Evolutionary conservation across 2,888 invertebrate species (phyloP), one percentile per base, ranked within the genome.

Genomic region (Xanthia togata): DNA sequence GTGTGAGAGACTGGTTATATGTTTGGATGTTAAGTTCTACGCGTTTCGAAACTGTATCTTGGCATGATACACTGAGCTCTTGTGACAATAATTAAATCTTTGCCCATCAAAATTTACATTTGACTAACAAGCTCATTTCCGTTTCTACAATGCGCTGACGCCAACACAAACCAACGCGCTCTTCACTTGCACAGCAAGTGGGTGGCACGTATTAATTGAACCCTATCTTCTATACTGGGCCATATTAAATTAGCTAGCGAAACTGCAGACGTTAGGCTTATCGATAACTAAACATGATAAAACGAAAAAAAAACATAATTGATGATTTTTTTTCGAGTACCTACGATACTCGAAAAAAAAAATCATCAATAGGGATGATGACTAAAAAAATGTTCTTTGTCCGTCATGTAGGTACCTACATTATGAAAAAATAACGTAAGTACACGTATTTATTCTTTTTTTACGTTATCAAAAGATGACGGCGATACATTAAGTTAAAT

Each of bases 111-210:
- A 64, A 85, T 83, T 81, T 75, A 70, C 73, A 82, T 85, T 81
- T 65, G 68, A 65, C 69, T 69, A 82, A 82, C 76, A 76, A 85
- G 74, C 70, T 26, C 0, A n/a, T 59, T 38, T 62, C 12, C 12
- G 12, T 20, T 57, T 35, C 20, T n/a, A 73, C 70, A 79, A 82
- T 83, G 71, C 64, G 60, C 76, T 70, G n/a, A 65, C 82, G 59
- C 86, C 84, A 86, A 86, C 86, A 72, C 83, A 17, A 65, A 11
- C 70, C 79, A 74, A 79, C 82, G 71, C 82, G 26, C 50, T 50
- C 17, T 41, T 26, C 60, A 55, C 82, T 78, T 73, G 79, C 76
- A 78, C 57, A 8, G 41, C 35, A 20, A 64, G 57, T 84, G 83
- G 83, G 83, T 57, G 50, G 67, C n/a, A 55, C 14, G 64, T 72